Base-by-base conservation (phyloP, 2,888 invertebrate genomes). In the Trachelus troglodyta region DNA sequence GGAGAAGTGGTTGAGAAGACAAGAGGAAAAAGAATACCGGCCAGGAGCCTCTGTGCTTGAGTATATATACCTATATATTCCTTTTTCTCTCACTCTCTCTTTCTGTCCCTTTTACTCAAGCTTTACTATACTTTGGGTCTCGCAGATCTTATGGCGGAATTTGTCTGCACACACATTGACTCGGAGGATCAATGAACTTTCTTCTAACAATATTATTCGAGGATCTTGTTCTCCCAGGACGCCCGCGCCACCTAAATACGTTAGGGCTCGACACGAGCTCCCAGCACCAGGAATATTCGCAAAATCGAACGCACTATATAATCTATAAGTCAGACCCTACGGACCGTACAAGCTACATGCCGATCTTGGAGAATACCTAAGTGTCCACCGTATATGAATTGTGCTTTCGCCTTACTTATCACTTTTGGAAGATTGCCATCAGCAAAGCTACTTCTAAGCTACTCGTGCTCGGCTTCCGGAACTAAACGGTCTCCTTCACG, bases 1-100 rank as follows among this genome's bases (percentile, higher is more conserved):
- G 77, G 76, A 78, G 79, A 76, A 79, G 68, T 80, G 80, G 79
- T 77, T 77, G 78, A 75, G 40, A 79, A 79, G 75, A 80, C 75
- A 69, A 76, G 1, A 4, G 73, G 73, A 74, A 76, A 75, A 74
- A 71, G 69, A 56, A 68, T 79, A 33, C 37, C 12, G n/a, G 75
- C 4, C 15, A 75, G 76, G 76, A 56, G 40, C 56, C 75, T 56
- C 34, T 74, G 35, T 15, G 12, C 35, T 56, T 56, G 9, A 23
- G 56, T 56, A 23, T 56, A 40, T 40, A 23, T 9, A 23, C 23
- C 56, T 56, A 56, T 56, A 23, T 15, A 23, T 23, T 23, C 56
- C 35, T 4, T 12, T 23, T 23, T 23, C 15, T 23, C 40, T 40
- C 15, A 2, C 40, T 40, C 6, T 40, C 40, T 40, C 40, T 9